Percentiles rank a stretch among this genome's conserved stretches.
These are phyloP conservation scores for Odontamblyopus rebecca DNA, from an alignment of 2,797 vertebrate genomes.

Conservation along the genomic window DNA sequence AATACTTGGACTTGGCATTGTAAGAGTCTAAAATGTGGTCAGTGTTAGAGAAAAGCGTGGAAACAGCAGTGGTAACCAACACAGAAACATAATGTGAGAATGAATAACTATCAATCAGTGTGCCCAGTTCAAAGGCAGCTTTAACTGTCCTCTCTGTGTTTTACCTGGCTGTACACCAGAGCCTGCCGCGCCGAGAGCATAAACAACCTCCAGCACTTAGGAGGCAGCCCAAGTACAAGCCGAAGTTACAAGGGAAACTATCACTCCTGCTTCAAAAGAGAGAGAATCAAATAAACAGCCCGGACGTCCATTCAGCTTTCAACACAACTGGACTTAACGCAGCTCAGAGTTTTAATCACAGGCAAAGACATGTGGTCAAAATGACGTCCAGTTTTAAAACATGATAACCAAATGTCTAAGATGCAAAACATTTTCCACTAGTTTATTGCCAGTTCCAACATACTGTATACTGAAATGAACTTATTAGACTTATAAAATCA, in stretches of 20 bases:
- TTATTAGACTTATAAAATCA: no score
- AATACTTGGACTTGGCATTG: background rate
- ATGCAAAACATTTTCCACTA: no score
- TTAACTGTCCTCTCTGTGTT: constrained; percentile 17
- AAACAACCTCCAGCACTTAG: constrained; percentile 35
- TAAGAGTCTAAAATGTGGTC: background rate
- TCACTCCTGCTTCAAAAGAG: background rate
- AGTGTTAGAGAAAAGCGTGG: background rate
- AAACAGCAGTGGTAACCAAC: constrained; percentile 6
- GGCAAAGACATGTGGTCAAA: background rate
- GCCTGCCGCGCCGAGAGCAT: constrained; percentile 24
- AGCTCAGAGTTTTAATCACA: background rate
- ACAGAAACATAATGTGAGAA: constrained; percentile 2
- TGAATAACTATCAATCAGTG: constrained; percentile 10
- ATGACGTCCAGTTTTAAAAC: background rate
- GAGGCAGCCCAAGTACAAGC: constrained; percentile 24
- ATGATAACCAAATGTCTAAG: background rate
- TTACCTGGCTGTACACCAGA: constrained; percentile 22
- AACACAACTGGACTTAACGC: background rate
- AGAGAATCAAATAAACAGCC: background rate
- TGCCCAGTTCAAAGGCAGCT: constrained; percentile 9
- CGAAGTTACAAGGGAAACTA: constrained; percentile 8
- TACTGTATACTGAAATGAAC: no score
- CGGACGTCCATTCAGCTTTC: background rate
- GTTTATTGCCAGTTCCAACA: no score